phyloP scores from a whole-genome alignment of 2,113 vertebrate species.

The Calonectris borealis region DNA sequence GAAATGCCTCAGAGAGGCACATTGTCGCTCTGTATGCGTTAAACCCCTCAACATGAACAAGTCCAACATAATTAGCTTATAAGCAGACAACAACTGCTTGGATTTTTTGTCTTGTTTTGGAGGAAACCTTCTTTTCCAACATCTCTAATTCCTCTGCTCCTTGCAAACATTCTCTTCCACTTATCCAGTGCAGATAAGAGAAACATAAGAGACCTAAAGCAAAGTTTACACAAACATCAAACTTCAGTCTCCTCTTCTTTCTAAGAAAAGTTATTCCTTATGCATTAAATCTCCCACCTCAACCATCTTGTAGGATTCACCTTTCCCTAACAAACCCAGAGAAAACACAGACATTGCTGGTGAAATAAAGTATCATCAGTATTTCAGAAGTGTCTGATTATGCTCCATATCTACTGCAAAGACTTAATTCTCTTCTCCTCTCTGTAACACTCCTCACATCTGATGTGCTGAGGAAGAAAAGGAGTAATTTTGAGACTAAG shows the following conservation, averaged over 20 bases:
- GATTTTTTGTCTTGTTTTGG: background rate
- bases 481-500: background rate
- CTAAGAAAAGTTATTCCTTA: background rate
- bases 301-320: background rate
- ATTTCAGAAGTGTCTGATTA: background rate
- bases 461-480: background rate
- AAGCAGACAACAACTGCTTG: background rate
- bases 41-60: background rate
- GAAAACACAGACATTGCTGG: background rate
- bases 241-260: background rate
- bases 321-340: background rate
- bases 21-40: background rate
- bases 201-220: background rate
- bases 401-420: background rate
- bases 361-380: background rate
- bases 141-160: background rate
- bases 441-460: background rate
- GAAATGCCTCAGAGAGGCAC: background rate
- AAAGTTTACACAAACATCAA: background rate
- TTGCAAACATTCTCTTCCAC: background rate
- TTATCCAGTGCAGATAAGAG: background rate
- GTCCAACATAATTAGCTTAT: background rate
- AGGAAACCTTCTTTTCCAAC: background rate
- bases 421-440: background rate
- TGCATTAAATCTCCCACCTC: background rate